Evolutionary conservation across 1,140 invertebrate genomes (phyloP).

Genomic region (Drosophila simulans): DNA sequence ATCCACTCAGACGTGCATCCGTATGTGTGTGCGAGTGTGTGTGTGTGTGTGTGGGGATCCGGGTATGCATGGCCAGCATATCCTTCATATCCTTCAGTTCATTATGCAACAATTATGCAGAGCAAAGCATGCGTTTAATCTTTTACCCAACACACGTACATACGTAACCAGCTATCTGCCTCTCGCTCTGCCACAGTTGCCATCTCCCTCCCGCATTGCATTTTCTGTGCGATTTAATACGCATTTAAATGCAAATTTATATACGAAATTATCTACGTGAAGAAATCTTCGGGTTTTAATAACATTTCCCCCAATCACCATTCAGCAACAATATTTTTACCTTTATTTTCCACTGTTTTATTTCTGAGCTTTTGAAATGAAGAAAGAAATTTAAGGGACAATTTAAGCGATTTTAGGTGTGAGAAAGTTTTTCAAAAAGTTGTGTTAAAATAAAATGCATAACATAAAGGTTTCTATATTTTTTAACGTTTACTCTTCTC

Average conservation of each 20-base stretch:
- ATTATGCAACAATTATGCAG: constrained; percentile 82
- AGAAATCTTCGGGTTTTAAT: constrained; percentile 80
- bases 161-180: constrained; percentile 6
- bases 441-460: too few species aligned
- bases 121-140: constrained; percentile 83
- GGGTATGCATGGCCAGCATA: constrained; percentile 54
- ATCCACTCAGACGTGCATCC: constrained; percentile 51
- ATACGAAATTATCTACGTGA: constrained; percentile 78
- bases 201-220: constrained; percentile 20
- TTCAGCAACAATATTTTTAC: constrained; percentile 35
- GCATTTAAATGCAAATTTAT: constrained; percentile 79
- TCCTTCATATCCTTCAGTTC: constrained; percentile 82
- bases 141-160: constrained; percentile 66
- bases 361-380: constrained; percentile 5
- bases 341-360: neutral
- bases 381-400: constrained; percentile 2
- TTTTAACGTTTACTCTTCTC: too few species aligned
- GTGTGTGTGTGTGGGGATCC: constrained; percentile 12
- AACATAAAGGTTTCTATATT: too few species aligned
- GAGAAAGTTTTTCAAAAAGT: too few species aligned
- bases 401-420: constrained; percentile 1
- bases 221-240: constrained; percentile 80
- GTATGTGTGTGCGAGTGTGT: constrained; percentile 31
- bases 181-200: neutral
- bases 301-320: constrained; percentile 55